Percentiles rank a stretch among this genome's conserved stretches.
Conservation (phyloP, 2,888 invertebrate genomes). For the Drosophila tripunctata region DNA sequence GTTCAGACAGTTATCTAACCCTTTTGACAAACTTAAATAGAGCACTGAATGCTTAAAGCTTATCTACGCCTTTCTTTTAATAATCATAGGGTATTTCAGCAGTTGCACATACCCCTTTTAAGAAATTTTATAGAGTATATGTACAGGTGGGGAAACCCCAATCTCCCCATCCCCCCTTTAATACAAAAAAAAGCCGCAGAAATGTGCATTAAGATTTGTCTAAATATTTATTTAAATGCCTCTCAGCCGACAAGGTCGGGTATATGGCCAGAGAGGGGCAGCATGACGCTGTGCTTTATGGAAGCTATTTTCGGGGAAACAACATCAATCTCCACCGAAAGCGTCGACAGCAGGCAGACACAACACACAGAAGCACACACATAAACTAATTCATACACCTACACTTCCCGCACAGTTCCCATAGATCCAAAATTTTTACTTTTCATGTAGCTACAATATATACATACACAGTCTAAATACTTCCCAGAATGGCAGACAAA, state of each 20-base stretch:
- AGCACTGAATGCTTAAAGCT: too few species aligned
- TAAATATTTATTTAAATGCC: conserved; percentile 70
- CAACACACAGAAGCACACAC: conserved; percentile 8
- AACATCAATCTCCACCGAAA: conserved; percentile 53
- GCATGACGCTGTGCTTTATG: conserved; percentile 22
- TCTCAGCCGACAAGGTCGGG: conserved; percentile 58
- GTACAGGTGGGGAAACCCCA: conserved; percentile 26
- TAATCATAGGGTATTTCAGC: neutral
- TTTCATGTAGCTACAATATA: conserved; percentile 28
- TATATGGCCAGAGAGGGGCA: conserved; percentile 11
- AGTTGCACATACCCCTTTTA: neutral
- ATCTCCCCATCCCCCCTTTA: conserved; percentile 1
- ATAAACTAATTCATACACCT: neutral
- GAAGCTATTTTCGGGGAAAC: conserved; percentile 50
- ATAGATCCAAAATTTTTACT: conserved; percentile 31
- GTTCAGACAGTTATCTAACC: too few species aligned
- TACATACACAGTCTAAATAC: conserved; percentile 46
- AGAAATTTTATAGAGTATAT: neutral
- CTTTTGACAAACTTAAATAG: too few species aligned
- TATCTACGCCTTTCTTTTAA: too few species aligned
- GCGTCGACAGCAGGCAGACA: conserved; percentile 38
- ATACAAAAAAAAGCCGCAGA: conserved; percentile 9
- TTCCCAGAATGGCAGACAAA: conserved; percentile 32
- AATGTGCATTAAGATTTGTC: conserved; percentile 55
- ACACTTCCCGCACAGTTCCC: neutral